A percentile compares a stretch with the other conserved stretches of the same genome.
Evolutionary conservation across 2,888 invertebrate species (phyloP).

Genomic region (Cantharis rufa): DNA sequence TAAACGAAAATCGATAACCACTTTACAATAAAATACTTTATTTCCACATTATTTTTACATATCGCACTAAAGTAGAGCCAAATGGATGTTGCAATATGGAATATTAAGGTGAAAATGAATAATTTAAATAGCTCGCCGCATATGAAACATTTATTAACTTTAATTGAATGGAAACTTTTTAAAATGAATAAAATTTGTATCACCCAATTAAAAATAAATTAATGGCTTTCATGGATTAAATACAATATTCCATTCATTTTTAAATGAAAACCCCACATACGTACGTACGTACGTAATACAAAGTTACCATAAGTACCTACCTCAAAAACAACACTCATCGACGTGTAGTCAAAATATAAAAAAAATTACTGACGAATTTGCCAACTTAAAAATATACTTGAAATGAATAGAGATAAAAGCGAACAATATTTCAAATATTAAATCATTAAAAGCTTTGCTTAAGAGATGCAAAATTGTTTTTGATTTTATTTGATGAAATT

Average conservation of each 20-base stretch:
- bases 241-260: not conserved
- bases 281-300: not conserved
- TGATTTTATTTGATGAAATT: slow-evolving; percentile 5
- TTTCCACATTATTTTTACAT: slow-evolving; percentile 30
- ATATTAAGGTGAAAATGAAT: slow-evolving; percentile 7
- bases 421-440: slow-evolving; percentile 8
- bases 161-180: not conserved
- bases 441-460: slow-evolving; percentile 8
- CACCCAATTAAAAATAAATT: not conserved
- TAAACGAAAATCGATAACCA: slow-evolving; percentile 30
- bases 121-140: slow-evolving; percentile 5
- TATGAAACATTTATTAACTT: slow-evolving; percentile 16
- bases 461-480: slow-evolving; percentile 1
- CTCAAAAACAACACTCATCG: not conserved
- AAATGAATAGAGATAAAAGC: slow-evolving; percentile 7
- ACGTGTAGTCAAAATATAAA: slow-evolving; percentile 3
- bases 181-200: not conserved
- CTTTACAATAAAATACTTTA: slow-evolving; percentile 30
- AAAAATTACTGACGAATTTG: slow-evolving; percentile 5
- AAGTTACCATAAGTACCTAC: not conserved
- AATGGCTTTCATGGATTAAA: not conserved
- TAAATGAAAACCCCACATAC: not conserved
- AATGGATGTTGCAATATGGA: slow-evolving; percentile 16
- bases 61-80: slow-evolving; percentile 17
- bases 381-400: not conserved